Base-by-base conservation (phyloP, 2,888 invertebrate genomes). In the Nipponacmea schrenckii region DNA sequence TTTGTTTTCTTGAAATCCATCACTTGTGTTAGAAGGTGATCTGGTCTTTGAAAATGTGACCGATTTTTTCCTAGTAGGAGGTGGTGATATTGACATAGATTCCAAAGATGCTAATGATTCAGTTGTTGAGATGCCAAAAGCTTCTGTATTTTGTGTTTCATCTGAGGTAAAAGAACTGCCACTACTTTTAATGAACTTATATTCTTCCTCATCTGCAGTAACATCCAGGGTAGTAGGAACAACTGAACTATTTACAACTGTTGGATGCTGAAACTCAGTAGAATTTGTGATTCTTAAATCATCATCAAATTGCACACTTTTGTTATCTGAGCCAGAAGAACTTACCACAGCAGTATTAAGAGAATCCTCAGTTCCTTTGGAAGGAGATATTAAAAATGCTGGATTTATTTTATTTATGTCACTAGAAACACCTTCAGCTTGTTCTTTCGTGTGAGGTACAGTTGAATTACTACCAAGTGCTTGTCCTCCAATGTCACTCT, bases 1-100 rank as follows among this genome's bases (percentile, higher is more conserved):
- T 24, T 56, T 24, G 24, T 15, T 67, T 56, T 46, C 39, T 27
- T 62, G 8, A 46, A 50, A 26, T 67, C 64, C 10, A 31, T 50
- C 31, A 64, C 69, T n/a, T 65, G 73, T 26, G 69, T 67, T 3
- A 56, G 20, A 5, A 56, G 63, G 45, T 39, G 39, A 39, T 39
- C 8, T 39, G 10, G 7, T 39, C 20, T 56, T 24, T 56, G 56
- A 56, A 68, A 73, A 68, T 26, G 68, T 70, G 44, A 73, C 20
- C 4, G 68, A 20, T 39, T 70, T 68, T 68, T 63, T 68, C 3
- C 12, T 66, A 0, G 68, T 3, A 24, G 67, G 31, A 24, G 24
- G 20, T 2, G 56, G 56, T 20, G 56, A 56, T 0, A 56, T 24
- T 8, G 56, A 56, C 0, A 56, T 24, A 14, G 56, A 56, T 24